phyloP scores from a whole-genome alignment of 2,888 invertebrate species.

The Ditula angustiorana region DNA sequence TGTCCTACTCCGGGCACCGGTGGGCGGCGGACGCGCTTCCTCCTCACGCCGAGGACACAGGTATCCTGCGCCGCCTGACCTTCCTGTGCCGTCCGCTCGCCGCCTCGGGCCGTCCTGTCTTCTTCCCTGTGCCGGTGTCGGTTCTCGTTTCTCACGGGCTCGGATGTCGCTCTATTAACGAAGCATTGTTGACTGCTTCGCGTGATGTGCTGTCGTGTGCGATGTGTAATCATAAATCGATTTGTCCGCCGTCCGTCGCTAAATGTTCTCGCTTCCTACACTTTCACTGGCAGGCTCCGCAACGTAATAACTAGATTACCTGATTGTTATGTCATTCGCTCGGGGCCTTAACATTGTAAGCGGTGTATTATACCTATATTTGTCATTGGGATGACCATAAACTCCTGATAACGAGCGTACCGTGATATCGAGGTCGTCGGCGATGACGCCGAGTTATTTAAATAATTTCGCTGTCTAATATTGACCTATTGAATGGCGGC shows the following conservation, averaged over 20 bases:
- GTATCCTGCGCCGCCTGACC: conserved; percentile 61
- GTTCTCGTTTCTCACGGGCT: conserved; percentile 25
- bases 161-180: conserved; percentile 25
- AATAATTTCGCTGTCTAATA: conserved; percentile 4
- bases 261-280: conserved; percentile 52
- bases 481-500: conserved; percentile 19
- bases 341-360: conserved; percentile 19
- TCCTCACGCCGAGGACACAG: conserved; percentile 73
- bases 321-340: conserved; percentile 32
- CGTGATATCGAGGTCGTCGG: neutral
- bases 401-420: conserved; percentile 7
- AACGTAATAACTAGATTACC: conserved; percentile 49
- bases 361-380: neutral
- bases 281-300: conserved; percentile 61
- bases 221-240: conserved; percentile 29
- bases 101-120: conserved; percentile 7
- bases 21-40: conserved; percentile 77
- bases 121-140: conserved; percentile 6
- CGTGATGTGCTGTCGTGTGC: conserved; percentile 25
- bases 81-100: conserved; percentile 42
- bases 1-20: conserved; percentile 48
- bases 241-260: conserved; percentile 47
- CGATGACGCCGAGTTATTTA: neutral
- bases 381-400: conserved; percentile 21
- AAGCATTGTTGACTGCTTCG: conserved; percentile 26